Evolutionary conservation across 1,140 invertebrate species (phyloP).

Genomic region (Drosophila gunungcola): DNA sequence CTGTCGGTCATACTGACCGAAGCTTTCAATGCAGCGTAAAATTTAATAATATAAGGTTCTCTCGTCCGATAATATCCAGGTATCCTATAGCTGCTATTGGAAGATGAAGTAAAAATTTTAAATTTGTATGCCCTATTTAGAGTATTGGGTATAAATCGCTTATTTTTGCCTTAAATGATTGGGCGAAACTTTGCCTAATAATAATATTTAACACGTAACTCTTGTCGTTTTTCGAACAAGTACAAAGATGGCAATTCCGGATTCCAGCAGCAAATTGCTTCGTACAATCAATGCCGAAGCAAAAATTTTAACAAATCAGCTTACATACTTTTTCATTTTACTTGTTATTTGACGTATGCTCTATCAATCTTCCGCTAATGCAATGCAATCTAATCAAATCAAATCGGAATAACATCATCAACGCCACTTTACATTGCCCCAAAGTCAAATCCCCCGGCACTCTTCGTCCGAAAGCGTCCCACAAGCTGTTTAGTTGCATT

Average conservation of each 20-base stretch:
- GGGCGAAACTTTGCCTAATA: no score
- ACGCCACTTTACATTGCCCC: constrained; percentile 32
- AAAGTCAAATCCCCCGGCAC: constrained; percentile 20
- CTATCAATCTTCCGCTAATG: constrained; percentile 71
- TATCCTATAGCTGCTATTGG: no score
- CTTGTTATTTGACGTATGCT: constrained; percentile 39
- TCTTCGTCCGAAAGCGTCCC: constrained; percentile 13
- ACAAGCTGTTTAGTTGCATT: constrained; percentile 72
- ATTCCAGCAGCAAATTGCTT: constrained; percentile 8
- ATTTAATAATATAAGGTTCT: no score
- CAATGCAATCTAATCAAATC: constrained; percentile 54
- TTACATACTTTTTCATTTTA: not conserved
- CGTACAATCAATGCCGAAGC: not conserved
- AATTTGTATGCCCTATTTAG: no score
- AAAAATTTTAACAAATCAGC: not conserved
- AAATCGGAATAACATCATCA: constrained; percentile 67
- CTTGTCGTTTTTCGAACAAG: no score
- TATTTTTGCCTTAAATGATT: no score
- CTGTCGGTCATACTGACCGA: no score
- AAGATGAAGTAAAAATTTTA: no score
- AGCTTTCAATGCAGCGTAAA: no score
- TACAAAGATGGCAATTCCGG: not conserved
- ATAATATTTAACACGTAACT: no score
- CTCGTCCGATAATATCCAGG: no score
- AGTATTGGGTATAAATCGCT: no score